phyloP scores from a whole-genome alignment of 2,888 invertebrate genomes.

The Nyleta sp. region DNA sequence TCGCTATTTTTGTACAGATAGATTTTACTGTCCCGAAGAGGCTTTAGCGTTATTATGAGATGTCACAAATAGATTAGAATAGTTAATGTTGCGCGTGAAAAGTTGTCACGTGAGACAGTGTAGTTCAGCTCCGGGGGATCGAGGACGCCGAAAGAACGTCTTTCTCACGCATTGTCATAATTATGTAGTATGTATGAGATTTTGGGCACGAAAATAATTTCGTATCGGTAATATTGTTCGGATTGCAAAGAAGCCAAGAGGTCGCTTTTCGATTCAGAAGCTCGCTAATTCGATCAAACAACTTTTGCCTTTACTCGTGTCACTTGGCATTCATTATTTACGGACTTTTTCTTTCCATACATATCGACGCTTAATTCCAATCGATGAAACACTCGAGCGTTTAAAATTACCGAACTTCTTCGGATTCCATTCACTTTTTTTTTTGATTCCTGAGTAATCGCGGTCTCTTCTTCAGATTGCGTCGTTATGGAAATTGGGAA shows the following conservation, averaged over 20 bases:
- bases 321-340: not conserved
- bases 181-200: not conserved
- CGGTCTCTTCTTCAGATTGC: too few species aligned
- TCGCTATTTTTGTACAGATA: slow-evolving; percentile 29
- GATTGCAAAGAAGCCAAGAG: too few species aligned
- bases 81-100: slow-evolving; percentile 27
- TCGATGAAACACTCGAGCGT: not conserved
- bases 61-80: slow-evolving; percentile 40
- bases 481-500: too few species aligned
- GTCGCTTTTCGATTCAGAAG: too few species aligned
- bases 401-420: too few species aligned
- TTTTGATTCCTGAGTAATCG: too few species aligned
- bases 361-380: not conserved
- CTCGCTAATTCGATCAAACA: too few species aligned
- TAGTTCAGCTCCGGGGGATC: slow-evolving; percentile 13
- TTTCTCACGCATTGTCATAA: slow-evolving; percentile 5
- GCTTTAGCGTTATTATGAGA: slow-evolving; percentile 20
- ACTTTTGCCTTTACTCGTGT: not conserved
- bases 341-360: not conserved
- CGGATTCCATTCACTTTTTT: too few species aligned
- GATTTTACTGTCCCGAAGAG: slow-evolving; percentile 29
- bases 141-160: slow-evolving; percentile 12
- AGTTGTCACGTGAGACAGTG: slow-evolving; percentile 14
- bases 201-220: too few species aligned
- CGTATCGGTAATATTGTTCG: too few species aligned